A percentile compares a stretch with the other conserved stretches of the same genome.
phyloP scores from a whole-genome alignment of 1,140 invertebrate species.

The Venturia canescens region DNA sequence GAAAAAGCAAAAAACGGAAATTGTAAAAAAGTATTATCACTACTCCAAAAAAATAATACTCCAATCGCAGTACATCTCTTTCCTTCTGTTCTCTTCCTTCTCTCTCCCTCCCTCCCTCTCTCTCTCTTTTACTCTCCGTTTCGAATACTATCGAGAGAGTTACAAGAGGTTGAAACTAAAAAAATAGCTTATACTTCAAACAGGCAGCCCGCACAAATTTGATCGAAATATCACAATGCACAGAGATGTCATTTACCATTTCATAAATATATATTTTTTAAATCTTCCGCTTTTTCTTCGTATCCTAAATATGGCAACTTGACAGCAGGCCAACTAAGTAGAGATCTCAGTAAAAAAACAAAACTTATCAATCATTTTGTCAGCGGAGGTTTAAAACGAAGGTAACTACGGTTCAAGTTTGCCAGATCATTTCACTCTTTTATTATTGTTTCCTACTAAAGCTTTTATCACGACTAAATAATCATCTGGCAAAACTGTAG shows the following conservation, averaged over 20 bases:
- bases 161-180: slow-evolving; percentile 40
- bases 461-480: not conserved
- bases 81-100: not conserved
- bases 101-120: not conserved
- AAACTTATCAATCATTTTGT: slow-evolving; percentile 59
- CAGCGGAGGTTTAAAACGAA: slow-evolving; percentile 28
- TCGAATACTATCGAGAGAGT: not conserved
- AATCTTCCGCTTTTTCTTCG: slow-evolving; percentile 8
- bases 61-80: not conserved
- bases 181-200: slow-evolving; percentile 40
- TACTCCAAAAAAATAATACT: not conserved
- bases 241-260: slow-evolving; percentile 43
- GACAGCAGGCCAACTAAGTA: slow-evolving; percentile 60
- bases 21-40: not conserved
- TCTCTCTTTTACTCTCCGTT: not conserved
- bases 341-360: slow-evolving; percentile 66
- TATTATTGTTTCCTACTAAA: too few relatives aligned
- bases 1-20: too few relatives aligned
- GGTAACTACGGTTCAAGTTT: slow-evolving; percentile 32
- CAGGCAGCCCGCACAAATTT: slow-evolving; percentile 51
- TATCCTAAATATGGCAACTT: slow-evolving; percentile 60
- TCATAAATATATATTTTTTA: slow-evolving; percentile 40
- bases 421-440: not conserved
- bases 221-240: slow-evolving; percentile 64
- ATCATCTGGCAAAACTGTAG: not conserved